Base-by-base conservation (phyloP, 1,140 invertebrate genomes). In the Planococcus citri region DNA sequence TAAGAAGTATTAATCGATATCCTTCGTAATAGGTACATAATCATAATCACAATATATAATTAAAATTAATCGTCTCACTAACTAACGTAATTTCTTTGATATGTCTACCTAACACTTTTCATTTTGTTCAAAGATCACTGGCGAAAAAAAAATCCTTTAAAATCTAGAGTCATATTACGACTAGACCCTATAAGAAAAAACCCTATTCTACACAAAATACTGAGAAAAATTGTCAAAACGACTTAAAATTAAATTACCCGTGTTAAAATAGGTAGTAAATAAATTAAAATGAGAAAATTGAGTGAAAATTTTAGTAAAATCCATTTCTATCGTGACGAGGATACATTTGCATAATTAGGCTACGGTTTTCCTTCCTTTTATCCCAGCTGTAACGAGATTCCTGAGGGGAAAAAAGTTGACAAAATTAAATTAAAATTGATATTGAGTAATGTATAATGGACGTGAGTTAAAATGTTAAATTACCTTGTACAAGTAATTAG, bases 341-440 rank as follows among this genome's bases (percentile, higher is more conserved):
- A 71, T 90, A 86, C 87, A 89, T 89, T 77, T 93, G 90, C 79
- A 89, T 88, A 0, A 94, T 88, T 9, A 93, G 81, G 79, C 91
- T 92, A 74, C 86, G 86, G 21, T 87, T 88, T 76, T 91, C 85
- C 68, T 85, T 83, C 27, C 89, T 84, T 68, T 85, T 77, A 73
- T 88, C 87, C 72, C 88, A 90, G 17, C 87, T 83, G 69, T 84
- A 82, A 20, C 82, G 82, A 0, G 88, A 83, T 73, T 92, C 90
- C 70, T 80, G 60, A 64, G n/a, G n/a, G n/a, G n/a, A n/a, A n/a
- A n/a, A n/a, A n/a, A n/a, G n/a, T n/a, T n/a, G n/a, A n/a, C n/a
- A n/a, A n/a, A n/a, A n/a, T n/a, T n/a, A 41, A n/a, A 38, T 10
- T 8, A 33, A 64, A 6, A 20, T 29, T 12, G 25, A 70, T n/a